Evolutionary conservation across 2,888 invertebrate genomes (phyloP).

Genomic region (Diarsia brunnea): DNA sequence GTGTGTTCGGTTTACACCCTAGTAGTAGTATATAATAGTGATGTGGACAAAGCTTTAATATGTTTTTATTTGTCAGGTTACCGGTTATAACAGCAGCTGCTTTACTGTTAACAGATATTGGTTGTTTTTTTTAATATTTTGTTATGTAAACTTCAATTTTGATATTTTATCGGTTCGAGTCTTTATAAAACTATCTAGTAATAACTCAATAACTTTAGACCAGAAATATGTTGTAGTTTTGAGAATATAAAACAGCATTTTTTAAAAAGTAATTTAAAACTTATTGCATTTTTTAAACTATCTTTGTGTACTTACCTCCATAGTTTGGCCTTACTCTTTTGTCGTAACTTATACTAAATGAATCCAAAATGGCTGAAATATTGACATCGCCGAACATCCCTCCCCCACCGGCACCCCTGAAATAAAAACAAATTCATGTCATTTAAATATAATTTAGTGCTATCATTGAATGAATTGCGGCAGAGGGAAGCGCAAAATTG

Average conservation of each 20-base stretch:
- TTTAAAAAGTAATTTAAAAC: not conserved
- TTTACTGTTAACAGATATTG: not conserved
- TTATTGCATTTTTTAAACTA: not conserved
- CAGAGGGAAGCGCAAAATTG: slow-evolving; percentile 14
- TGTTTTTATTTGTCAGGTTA: not conserved
- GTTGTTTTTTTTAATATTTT: not conserved
- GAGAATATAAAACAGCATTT: not conserved
- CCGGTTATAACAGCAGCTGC: not conserved
- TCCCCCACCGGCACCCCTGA: slow-evolving; percentile 93
- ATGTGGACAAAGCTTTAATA: not conserved
- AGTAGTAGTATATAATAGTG: no score
- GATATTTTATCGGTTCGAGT: not conserved
- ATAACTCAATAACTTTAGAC: not conserved
- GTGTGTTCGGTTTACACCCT: no score
- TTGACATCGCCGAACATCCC: slow-evolving; percentile 98
- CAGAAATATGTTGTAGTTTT: not conserved
- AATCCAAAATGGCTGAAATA: slow-evolving; percentile 98
- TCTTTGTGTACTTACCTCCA: slow-evolving; percentile 93
- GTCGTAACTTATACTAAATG: slow-evolving; percentile 99
- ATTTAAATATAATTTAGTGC: slow-evolving; percentile 37
- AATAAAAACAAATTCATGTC: slow-evolving; percentile 72
- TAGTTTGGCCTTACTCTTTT: slow-evolving; percentile 99
- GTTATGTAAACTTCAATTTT: slow-evolving; percentile 18
- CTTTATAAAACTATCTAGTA: not conserved
- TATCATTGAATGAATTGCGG: slow-evolving; percentile 12